Percentiles rank a stretch among this genome's conserved stretches.
These are phyloP conservation scores for Platycercus adscitus DNA, from an alignment of 2,113 vertebrate species.

Conservation along the genomic window DNA sequence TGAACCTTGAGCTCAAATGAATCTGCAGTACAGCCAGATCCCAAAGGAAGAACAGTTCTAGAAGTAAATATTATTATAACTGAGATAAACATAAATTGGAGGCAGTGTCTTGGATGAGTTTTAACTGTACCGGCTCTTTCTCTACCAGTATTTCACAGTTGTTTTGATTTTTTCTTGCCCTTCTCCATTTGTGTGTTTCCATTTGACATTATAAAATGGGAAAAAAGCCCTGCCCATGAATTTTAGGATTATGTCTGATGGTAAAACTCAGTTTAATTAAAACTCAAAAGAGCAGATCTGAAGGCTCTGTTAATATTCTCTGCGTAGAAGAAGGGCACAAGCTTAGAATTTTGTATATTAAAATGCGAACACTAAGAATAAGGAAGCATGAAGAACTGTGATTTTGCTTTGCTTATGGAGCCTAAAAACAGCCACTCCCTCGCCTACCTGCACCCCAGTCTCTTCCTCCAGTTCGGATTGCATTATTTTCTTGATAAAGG, in stretches of 20 bases:
- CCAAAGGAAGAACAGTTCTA: not conserved
- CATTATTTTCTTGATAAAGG: not conserved
- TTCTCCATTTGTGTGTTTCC: not conserved
- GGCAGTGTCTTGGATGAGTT: not conserved
- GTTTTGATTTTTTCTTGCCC: not conserved
- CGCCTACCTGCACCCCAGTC: no score
- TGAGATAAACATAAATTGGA: not conserved
- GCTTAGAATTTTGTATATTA: not conserved
- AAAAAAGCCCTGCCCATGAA: not conserved
- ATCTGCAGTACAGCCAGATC: not conserved
- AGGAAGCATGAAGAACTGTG: not conserved
- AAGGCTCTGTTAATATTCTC: not conserved
- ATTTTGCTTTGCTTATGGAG: not conserved
- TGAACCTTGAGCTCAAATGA: not conserved
- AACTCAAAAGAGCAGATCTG: not conserved
- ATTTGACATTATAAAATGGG: not conserved
- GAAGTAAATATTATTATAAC: not conserved
- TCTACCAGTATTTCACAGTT: not conserved
- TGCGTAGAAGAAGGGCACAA: not conserved
- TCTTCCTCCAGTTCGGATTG: not conserved
- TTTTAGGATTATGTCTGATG: not conserved
- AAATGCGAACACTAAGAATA: not conserved
- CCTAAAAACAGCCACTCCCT: not conserved
- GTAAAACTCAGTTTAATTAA: not conserved
- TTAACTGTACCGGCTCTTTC: not conserved